Evolutionary conservation across 2,797 vertebrate genomes (phyloP).

Genomic region (Sebastes miniatus): DNA sequence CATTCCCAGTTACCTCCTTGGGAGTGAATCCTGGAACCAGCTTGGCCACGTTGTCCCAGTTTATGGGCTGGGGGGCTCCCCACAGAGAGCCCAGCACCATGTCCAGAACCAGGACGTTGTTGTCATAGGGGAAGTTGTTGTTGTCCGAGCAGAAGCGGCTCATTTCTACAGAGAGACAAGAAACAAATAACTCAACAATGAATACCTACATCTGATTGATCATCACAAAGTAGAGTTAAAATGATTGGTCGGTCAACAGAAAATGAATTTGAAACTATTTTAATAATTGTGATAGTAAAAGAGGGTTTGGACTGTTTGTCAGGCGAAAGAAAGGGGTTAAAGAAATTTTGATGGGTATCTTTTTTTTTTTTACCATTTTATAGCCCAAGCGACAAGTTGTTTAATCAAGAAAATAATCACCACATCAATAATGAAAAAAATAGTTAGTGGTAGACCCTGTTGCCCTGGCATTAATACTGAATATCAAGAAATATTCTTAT

Average conservation of each 20-base stretch:
- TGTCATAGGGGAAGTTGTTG: slow-evolving; percentile 95
- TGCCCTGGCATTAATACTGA: too few species aligned
- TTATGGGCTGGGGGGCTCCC: slow-evolving; percentile 91
- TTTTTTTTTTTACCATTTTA: too few species aligned
- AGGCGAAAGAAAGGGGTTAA: too few species aligned
- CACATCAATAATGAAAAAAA: too few species aligned
- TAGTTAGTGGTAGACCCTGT: accelerated
- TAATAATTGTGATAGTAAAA: not conserved
- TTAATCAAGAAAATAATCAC: too few species aligned
- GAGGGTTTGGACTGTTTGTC: not conserved
- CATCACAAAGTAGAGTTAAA: not conserved
- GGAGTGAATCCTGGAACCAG: slow-evolving; percentile 95
- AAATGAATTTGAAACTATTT: not conserved
- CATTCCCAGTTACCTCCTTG: slow-evolving; percentile 87
- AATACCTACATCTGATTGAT: not conserved
- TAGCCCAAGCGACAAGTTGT: too few species aligned
- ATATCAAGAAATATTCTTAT: too few species aligned
- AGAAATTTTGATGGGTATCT: too few species aligned
- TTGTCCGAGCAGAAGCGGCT: slow-evolving; percentile 93
- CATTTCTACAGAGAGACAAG: slow-evolving; percentile 82
- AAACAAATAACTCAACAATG: not conserved
- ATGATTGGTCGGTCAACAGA: not conserved
- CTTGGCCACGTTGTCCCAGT: slow-evolving; percentile 96
- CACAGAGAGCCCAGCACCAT: slow-evolving; percentile 95
- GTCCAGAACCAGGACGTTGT: slow-evolving; percentile 94